A percentile compares a stretch with the other conserved stretches of the same genome.
Conservation (phyloP, 1,140 invertebrate species). For the Nylanderia fulva region DNA sequence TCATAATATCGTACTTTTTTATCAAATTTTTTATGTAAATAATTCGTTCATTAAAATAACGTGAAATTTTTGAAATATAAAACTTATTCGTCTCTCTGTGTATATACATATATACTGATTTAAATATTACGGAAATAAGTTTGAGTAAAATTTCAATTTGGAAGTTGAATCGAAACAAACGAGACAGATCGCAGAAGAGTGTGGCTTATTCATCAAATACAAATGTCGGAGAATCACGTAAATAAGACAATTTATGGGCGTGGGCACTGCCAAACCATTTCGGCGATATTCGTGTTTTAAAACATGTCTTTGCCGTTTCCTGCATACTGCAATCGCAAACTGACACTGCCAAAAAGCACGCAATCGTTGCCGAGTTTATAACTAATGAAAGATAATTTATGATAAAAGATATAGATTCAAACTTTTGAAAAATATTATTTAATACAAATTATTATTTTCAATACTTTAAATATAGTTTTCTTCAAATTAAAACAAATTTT, state of each 20-base stretch:
- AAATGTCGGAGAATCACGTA: not conserved
- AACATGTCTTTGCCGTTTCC: not conserved
- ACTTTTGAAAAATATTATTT: not conserved
- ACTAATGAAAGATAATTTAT: not conserved
- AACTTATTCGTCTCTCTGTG: not conserved
- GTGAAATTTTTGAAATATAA: not conserved
- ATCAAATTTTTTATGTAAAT: not conserved
- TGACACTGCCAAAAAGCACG: constrained; percentile 1
- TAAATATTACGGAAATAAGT: not conserved
- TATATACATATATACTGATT: constrained; percentile 13
- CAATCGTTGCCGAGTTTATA: not conserved
- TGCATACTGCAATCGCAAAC: constrained; percentile 5
- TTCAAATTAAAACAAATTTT: not conserved
- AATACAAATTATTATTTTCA: not conserved
- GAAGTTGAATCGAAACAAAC: constrained; percentile 10
- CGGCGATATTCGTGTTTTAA: constrained; percentile 1
- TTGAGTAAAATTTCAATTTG: constrained; percentile 21
- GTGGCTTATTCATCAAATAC: not conserved
- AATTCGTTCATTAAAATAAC: not conserved
- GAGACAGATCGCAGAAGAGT: not conserved
- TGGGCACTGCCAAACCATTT: not conserved
- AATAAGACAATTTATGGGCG: constrained; percentile 18
- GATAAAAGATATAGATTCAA: not conserved
- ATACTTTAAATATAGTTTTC: not conserved
- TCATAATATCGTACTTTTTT: not conserved